A percentile compares a stretch with the other conserved stretches of the same genome.
phyloP scores from a whole-genome alignment of 2,888 invertebrate genomes.

The Molorchus minor region DNA sequence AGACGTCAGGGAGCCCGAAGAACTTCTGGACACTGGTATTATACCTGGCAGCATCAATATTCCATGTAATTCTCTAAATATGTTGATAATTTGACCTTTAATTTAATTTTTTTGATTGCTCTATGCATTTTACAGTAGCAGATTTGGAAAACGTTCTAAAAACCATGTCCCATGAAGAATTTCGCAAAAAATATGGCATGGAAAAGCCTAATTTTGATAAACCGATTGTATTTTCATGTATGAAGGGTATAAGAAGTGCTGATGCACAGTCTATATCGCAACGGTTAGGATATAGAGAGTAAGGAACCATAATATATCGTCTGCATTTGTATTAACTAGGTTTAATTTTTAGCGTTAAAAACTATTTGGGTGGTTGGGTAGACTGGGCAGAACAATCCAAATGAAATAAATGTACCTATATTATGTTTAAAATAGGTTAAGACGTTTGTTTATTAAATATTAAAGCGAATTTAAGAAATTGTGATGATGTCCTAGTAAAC shows the following conservation, averaged over 20 bases:
- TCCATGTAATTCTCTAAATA: constrained; percentile 69
- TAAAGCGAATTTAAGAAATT: too few species aligned
- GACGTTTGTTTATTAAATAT: too few species aligned
- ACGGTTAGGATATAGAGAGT: constrained; percentile 70
- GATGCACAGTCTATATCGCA: constrained; percentile 69
- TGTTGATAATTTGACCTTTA: background rate
- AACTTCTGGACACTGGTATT: constrained; percentile 73
- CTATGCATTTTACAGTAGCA: constrained; percentile 64
- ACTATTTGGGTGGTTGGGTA: constrained; percentile 64
- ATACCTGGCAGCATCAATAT: constrained; percentile 80
- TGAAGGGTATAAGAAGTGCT: constrained; percentile 72
- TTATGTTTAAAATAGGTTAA: too few species aligned
- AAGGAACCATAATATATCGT: constrained; percentile 46
- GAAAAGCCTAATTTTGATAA: constrained; percentile 68
- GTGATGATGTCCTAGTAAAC: too few species aligned
- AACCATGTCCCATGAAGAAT: constrained; percentile 64
- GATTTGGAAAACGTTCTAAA: constrained; percentile 62
- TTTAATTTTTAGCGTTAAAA: constrained; percentile 58
- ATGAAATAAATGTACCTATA: too few species aligned
- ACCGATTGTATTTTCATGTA: constrained; percentile 75
- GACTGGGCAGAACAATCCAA: constrained; percentile 66
- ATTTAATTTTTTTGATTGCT: background rate
- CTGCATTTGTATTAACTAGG: constrained; percentile 11
- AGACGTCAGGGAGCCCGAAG: constrained; percentile 79
- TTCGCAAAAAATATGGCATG: constrained; percentile 67